Percentiles rank a stretch among this genome's conserved stretches.
These are phyloP conservation scores for Drosophila testacea DNA, from an alignment of 2,888 invertebrate genomes.

Conservation along the genomic window DNA sequence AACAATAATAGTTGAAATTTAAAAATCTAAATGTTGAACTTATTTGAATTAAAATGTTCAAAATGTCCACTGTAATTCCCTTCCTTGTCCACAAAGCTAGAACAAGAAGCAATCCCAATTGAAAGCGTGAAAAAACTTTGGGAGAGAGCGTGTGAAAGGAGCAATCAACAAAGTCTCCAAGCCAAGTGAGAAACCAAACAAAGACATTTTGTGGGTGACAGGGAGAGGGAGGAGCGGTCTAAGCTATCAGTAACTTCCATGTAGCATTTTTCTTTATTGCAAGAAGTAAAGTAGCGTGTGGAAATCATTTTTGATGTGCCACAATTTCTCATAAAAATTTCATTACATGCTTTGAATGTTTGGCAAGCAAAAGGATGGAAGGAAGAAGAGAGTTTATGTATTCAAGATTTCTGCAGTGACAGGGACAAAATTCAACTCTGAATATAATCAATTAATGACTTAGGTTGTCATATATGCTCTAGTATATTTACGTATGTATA, in stretches of 20 bases:
- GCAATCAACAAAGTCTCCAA: slow-evolving; percentile 52
- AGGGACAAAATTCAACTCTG: slow-evolving; percentile 1
- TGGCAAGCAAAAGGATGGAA: neutral
- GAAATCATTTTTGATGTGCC: slow-evolving; percentile 60
- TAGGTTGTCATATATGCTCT: neutral
- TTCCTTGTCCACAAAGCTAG: neutral
- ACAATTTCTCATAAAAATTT: slow-evolving; percentile 68
- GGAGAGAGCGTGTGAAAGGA: slow-evolving; percentile 44
- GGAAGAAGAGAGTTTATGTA: neutral
- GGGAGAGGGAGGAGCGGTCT: neutral
- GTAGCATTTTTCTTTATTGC: slow-evolving; percentile 14
- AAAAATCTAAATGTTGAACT: too few relatives aligned
- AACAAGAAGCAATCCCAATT: slow-evolving; percentile 3
- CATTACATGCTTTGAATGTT: slow-evolving; percentile 39
- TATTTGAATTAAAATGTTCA: too few relatives aligned
- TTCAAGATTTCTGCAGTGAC: neutral
- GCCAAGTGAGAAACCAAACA: slow-evolving; percentile 54
- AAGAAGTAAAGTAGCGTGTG: slow-evolving; percentile 15
- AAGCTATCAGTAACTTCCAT: slow-evolving; percentile 41
- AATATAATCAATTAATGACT: slow-evolving; percentile 29
- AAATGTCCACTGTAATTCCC: too few relatives aligned
- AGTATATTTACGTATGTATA: neutral
- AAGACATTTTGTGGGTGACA: slow-evolving; percentile 31
- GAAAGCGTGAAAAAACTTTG: slow-evolving; percentile 7
- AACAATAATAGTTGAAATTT: too few relatives aligned